These are phyloP conservation scores for Piezodorus guildinii DNA, from an alignment of 1,140 invertebrate genomes.

Conservation along the genomic window DNA sequence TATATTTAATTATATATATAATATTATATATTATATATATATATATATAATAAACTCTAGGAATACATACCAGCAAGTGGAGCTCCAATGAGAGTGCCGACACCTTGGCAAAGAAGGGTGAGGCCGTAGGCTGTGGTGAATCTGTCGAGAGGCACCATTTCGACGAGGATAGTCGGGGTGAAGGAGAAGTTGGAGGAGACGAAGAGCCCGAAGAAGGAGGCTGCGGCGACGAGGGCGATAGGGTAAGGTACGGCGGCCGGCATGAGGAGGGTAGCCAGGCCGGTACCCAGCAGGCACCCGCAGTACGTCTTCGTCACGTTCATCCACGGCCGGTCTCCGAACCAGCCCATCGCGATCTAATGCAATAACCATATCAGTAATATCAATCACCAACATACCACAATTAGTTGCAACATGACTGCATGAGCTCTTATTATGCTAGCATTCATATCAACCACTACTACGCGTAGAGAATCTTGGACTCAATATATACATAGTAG, in stretches of 20 bases:
- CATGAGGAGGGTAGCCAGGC: slow-evolving; percentile 54
- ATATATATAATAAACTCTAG: too few species aligned
- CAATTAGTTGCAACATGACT: too few species aligned
- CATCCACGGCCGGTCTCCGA: slow-evolving; percentile 79
- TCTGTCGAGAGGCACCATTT: slow-evolving; percentile 61
- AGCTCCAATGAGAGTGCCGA: slow-evolving; percentile 53
- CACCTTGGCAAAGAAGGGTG: slow-evolving; percentile 71
- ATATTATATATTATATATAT: too few species aligned
- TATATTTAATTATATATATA: too few species aligned
- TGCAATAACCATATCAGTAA: too few species aligned
- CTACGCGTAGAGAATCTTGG: too few species aligned
- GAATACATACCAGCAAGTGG: slow-evolving; percentile 41
- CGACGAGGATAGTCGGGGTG: slow-evolving; percentile 73
- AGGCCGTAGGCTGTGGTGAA: slow-evolving; percentile 85
- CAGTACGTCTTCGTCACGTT: slow-evolving; percentile 71
- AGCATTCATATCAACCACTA: too few species aligned
- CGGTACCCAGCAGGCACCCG: slow-evolving; percentile 61
- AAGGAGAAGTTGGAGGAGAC: slow-evolving; percentile 81
- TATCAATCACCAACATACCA: too few species aligned
- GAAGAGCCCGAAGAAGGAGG: slow-evolving; percentile 61
- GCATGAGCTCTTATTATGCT: too few species aligned
- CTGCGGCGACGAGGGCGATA: slow-evolving; percentile 37
- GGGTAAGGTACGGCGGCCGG: slow-evolving; percentile 53
- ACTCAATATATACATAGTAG: too few species aligned
- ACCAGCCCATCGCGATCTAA: slow-evolving; percentile 75